Conservation (phyloP, 1,140 invertebrate species). For the Matsumurasca onukii region DNA sequence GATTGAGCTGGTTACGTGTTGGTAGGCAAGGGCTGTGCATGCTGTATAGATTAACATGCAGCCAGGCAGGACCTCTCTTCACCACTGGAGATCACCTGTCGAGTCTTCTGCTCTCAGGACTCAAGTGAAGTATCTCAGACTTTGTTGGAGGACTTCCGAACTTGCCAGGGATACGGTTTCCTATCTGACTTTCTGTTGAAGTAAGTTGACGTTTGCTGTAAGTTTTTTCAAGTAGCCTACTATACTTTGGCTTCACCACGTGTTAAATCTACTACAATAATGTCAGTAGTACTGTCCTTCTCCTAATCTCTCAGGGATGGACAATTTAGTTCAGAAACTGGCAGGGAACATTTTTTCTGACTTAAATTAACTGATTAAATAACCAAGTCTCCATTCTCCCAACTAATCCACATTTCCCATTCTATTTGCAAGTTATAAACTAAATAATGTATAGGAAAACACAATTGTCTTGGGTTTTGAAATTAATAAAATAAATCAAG, state of each 20-base stretch:
- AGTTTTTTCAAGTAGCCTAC: not conserved
- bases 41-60: constrained; percentile 95
- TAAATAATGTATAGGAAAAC: no score
- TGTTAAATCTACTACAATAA: not conserved
- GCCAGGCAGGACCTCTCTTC: constrained; percentile 84
- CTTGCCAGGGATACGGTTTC: constrained; percentile 93
- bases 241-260: not conserved
- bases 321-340: no score
- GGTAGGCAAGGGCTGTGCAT: constrained; percentile 97
- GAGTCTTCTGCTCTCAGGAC: constrained; percentile 98
- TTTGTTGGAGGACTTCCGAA: constrained; percentile 92
- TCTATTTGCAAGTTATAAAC: no score
- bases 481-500: no score
- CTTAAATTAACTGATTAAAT: no score
- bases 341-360: no score
- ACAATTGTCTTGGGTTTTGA: no score
- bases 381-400: no score
- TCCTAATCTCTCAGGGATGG: no score
- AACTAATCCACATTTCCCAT: no score
- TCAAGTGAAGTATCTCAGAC: constrained; percentile 96
- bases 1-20: no score
- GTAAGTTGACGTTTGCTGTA: constrained; percentile 57
- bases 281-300: not conserved
- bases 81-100: constrained; percentile 96
- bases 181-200: constrained; percentile 92